Percentiles rank a stretch among this genome's conserved stretches.
Conservation (phyloP, 2,888 invertebrate genomes). For the Eupithecia inturbata region DNA sequence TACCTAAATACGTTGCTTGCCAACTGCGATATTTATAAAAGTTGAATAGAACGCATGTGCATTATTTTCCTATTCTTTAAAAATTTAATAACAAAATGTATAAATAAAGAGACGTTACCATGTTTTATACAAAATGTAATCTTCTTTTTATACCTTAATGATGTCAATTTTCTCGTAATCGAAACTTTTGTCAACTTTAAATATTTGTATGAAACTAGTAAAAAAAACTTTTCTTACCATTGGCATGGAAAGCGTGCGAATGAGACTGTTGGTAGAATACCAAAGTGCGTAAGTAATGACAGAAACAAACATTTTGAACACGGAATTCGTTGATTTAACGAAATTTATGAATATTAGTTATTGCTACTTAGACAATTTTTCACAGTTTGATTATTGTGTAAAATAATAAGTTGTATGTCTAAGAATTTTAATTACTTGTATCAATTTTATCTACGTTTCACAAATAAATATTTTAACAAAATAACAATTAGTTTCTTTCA, state of each 20-base stretch:
- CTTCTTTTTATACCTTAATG: conserved; percentile 71
- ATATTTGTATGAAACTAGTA: conserved; percentile 48
- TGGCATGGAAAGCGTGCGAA: conserved; percentile 69
- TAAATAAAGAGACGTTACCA: conserved; percentile 60
- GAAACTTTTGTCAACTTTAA: conserved; percentile 60
- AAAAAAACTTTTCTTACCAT: conserved; percentile 61
- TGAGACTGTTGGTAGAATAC: conserved; percentile 67
- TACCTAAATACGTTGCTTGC: conserved; percentile 48
- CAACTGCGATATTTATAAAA: conserved; percentile 53
- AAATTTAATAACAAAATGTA: conserved; percentile 50
- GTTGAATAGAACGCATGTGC: conserved; percentile 59
- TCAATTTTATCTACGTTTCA: conserved; percentile 84
- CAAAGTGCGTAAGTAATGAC: conserved; percentile 23
- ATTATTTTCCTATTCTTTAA: conserved; percentile 68
- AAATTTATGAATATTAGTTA: conserved; percentile 62
- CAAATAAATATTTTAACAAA: conserved; percentile 84
- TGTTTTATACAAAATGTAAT: conserved; percentile 72
- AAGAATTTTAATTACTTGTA: conserved; percentile 84
- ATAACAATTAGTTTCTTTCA: conserved; percentile 54
- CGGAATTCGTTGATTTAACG: conserved; percentile 65
- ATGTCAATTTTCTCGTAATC: conserved; percentile 79
- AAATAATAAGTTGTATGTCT: conserved; percentile 78
- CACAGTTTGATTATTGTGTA: conserved; percentile 80
- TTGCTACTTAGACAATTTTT: conserved; percentile 78
- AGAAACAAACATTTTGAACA: conserved; percentile 56